A percentile compares a stretch with the other conserved stretches of the same genome.
Conservation (phyloP, 2,113 vertebrate species). For the Coptodon bakossiorum region DNA sequence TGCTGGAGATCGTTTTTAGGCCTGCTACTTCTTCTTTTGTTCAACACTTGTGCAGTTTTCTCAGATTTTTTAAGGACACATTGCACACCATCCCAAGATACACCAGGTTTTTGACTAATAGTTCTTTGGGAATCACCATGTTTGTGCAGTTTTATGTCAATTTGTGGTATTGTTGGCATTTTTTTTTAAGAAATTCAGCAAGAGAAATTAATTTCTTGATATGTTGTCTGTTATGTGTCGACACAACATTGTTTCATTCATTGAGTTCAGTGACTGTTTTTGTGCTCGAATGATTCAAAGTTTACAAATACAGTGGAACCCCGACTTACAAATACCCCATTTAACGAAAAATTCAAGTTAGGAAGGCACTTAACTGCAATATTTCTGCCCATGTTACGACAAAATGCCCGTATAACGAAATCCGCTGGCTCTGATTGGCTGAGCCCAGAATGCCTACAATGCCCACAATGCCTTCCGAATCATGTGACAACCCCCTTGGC, state of each 20-base stretch:
- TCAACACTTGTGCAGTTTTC: background rate
- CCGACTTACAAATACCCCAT: no score
- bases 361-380: no score
- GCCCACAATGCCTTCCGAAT: no score
- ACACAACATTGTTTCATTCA: background rate
- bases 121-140: background rate
- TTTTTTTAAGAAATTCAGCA: background rate
- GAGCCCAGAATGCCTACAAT: no score
- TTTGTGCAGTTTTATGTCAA: background rate
- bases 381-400: no score
- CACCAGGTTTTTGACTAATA: background rate
- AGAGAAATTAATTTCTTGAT: background rate
- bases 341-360: no score
- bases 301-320: background rate
- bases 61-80: background rate
- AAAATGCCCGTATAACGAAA: no score
- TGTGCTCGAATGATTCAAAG: background rate
- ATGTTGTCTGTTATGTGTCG: background rate
- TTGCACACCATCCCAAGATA: background rate
- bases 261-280: background rate
- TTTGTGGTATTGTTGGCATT: background rate
- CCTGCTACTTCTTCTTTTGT: background rate
- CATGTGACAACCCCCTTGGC: no score
- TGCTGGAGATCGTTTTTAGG: background rate
- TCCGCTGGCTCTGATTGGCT: no score